Base-by-base conservation (phyloP, 1,140 invertebrate genomes). In the Elysia chlorotica region DNA sequence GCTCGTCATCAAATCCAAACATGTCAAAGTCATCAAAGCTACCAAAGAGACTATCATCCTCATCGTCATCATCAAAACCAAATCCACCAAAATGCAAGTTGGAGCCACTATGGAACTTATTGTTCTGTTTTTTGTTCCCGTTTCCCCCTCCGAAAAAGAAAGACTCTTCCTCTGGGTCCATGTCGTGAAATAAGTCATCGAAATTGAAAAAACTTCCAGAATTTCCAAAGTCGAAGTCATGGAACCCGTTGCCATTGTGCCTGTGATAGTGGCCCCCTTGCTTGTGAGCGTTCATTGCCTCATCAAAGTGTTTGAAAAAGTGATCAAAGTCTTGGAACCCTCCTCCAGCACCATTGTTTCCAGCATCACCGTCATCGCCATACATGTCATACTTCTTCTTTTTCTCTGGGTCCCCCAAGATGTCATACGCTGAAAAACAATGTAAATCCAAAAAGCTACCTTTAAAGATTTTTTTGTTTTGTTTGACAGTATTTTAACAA, bases 371-470 rank as follows among this genome's bases (percentile, higher is more conserved):
- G 6, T 76, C 76, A 37, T 84, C 80, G 10, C 97, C 97, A 91
- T 92, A 97, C 28, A 93, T 92, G 86, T 99, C 97, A 90, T 96
- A 99, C 82, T 97, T 91, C 81, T 94, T 93, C 57, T 96, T 90
- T 88, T 99, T 99, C 1, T 90, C 91, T 25, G 96, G 94, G 90
- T 99, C 97, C 62, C 94, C 94, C 35, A 99, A 87, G 23, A 94
- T 92, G 90, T 99, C 97, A 88, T 99, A 99, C 1, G 98, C 98
- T 91, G 78, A 35, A 84, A 81, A n/a, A n/a, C n/a, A n/a, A n/a
- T n/a, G n/a, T n/a, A n/a, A n/a, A n/a, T n/a, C n/a, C n/a, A n/a
- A n/a, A n/a, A n/a, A n/a, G n/a, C n/a, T n/a, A n/a, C n/a, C n/a
- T n/a, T n/a, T n/a, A n/a, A n/a, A n/a, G n/a, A n/a, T n/a, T n/a